Evolutionary conservation across 2,888 invertebrate species (phyloP).

Genomic region (Aquatica leii): DNA sequence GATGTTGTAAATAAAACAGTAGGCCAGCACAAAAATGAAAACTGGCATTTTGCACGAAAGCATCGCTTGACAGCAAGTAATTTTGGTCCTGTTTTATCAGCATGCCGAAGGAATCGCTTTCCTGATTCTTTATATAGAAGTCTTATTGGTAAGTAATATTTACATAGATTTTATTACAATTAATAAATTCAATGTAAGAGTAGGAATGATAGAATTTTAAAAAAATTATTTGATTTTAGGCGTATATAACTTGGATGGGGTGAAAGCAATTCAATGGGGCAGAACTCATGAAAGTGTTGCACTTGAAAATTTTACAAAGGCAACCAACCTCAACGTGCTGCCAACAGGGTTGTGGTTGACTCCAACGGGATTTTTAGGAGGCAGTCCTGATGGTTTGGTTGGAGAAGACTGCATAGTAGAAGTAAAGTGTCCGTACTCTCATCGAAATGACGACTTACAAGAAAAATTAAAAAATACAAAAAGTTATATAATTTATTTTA

Average conservation of each 20-base stretch:
- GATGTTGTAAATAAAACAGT: background rate
- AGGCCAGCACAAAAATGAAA: conserved; percentile 4
- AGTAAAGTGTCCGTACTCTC: conserved; percentile 15
- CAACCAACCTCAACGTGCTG: background rate
- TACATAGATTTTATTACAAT: no score
- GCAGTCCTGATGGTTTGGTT: conserved; percentile 13
- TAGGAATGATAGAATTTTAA: background rate
- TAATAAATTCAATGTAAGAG: no score
- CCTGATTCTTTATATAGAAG: conserved; percentile 1
- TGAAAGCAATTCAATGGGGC: conserved; percentile 10
- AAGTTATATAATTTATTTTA: conserved; percentile 7
- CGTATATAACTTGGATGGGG: conserved; percentile 11
- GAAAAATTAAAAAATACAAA: conserved; percentile 14
- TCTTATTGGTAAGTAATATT: conserved; percentile 3
- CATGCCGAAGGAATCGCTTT: conserved; percentile 3
- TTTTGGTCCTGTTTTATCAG: conserved; percentile 4
- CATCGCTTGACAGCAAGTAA: conserved; percentile 5
- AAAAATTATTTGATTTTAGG: conserved; percentile 6
- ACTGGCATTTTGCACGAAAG: conserved; percentile 1
- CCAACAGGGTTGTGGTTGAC: conserved; percentile 1
- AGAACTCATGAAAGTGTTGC: conserved; percentile 7
- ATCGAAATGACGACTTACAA: conserved; percentile 16
- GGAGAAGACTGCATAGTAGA: background rate
- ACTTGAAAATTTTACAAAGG: background rate
- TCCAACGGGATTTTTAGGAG: background rate